Percentiles rank a stretch among this genome's conserved stretches.
Conservation (phyloP, 2,797 vertebrate species). For the Squalus acanthias region DNA sequence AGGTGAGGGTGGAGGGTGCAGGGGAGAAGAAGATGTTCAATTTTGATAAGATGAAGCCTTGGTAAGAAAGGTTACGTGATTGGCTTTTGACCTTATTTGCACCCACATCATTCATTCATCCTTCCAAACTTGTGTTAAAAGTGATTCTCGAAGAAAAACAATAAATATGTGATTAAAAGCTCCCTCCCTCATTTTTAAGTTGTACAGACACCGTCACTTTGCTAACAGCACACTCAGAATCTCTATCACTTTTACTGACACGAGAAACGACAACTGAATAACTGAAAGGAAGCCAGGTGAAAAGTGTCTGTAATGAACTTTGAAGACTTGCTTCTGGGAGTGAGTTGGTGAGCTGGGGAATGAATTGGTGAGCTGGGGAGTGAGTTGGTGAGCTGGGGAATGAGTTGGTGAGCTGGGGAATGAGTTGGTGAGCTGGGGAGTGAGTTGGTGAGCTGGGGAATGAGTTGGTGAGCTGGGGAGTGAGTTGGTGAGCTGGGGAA, state of each 20-base stretch:
- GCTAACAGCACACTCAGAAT: background rate
- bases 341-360: background rate
- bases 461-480: too few species aligned
- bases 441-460: too few species aligned
- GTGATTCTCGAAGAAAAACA: background rate
- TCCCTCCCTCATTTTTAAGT: background rate
- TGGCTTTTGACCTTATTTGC: background rate
- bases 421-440: too few species aligned
- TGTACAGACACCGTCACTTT: background rate
- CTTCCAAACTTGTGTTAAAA: background rate
- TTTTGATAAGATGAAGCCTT: background rate
- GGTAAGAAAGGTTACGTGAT: background rate
- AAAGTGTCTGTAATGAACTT: background rate
- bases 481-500: too few species aligned
- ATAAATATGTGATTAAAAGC: background rate
- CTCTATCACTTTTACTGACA: background rate
- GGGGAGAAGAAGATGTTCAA: too few species aligned
- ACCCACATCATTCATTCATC: background rate
- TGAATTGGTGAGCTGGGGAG: too few species aligned
- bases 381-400: too few species aligned
- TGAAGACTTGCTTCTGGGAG: background rate
- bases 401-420: too few species aligned
- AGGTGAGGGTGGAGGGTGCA: too few species aligned
- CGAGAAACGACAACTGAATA: background rate
- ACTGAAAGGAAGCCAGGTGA: background rate